A percentile compares a stretch with the other conserved stretches of the same genome.
phyloP scores from a whole-genome alignment of 23 tunicate genomes.

The Oikopleura vanhoeffeni region DNA sequence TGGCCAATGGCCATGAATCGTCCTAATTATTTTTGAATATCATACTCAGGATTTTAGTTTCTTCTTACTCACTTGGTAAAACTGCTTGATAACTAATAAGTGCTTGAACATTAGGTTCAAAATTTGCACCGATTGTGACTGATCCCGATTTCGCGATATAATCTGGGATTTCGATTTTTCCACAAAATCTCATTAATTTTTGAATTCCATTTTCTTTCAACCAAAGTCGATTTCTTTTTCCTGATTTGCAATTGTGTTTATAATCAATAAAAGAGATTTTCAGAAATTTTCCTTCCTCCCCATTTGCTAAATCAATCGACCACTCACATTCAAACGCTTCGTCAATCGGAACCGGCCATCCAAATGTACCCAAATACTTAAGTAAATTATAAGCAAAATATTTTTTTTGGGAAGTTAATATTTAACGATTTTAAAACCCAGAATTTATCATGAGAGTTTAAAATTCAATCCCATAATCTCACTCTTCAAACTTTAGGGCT shows the following conservation, averaged over 20 bases:
- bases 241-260: neutral
- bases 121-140: neutral
- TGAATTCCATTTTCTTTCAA: neutral
- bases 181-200: neutral
- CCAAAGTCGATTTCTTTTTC: neutral
- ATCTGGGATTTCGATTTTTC: neutral
- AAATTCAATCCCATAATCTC: no score
- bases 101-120: neutral
- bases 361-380: neutral
- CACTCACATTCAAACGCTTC: neutral
- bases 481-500: no score
- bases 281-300: neutral
- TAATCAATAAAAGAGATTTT: conserved; percentile 2
- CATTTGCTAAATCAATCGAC: neutral
- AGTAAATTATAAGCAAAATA: no score
- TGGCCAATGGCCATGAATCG: no score
- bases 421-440: no score
- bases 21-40: no score
- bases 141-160: neutral
- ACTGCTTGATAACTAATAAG: neutral
- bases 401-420: no score
- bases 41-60: no score
- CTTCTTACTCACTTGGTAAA: neutral
- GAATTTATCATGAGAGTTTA: no score
- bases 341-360: neutral